These are phyloP conservation scores for Brachionus asplanchnoidis DNA, from an alignment of 1,140 invertebrate species.

Conservation along the genomic window DNA sequence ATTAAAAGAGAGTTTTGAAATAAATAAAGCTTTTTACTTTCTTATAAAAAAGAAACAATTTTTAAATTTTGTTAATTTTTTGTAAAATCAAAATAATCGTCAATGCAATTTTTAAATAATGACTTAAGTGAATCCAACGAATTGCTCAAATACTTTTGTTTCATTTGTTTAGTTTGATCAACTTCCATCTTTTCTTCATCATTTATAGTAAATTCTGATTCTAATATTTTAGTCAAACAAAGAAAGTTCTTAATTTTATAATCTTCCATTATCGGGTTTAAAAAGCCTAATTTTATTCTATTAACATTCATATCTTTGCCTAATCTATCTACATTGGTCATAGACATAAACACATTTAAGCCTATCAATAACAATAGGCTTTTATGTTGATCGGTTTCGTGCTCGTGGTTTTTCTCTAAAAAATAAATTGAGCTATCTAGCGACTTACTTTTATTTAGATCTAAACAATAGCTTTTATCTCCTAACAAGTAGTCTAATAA, in stretches of 20 bases:
- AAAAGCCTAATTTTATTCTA: not conserved
- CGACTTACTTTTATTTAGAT: not conserved
- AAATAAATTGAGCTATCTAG: not conserved
- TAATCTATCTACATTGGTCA: not conserved
- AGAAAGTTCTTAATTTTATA: constrained; percentile 31
- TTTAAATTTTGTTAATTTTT: not conserved
- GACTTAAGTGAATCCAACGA: not conserved
- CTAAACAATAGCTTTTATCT: not conserved
- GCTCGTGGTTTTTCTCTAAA: not conserved
- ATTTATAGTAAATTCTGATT: not conserved
- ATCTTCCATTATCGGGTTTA: not conserved
- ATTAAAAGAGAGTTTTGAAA: not conserved
- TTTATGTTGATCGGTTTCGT: not conserved
- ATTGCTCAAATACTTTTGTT: not conserved
- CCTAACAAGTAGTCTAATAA: not conserved
- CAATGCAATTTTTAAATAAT: not conserved
- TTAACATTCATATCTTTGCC: not conserved
- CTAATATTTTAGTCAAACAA: not conserved
- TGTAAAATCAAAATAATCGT: constrained; percentile 21
- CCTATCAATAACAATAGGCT: not conserved
- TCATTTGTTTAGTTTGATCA: not conserved
- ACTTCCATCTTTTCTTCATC: not conserved
- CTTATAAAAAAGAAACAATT: no score
- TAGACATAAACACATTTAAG: not conserved
- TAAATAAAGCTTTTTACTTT: no score